Evolutionary conservation across 2,888 invertebrate species (phyloP), one percentile per base, ranked within the genome.

Genomic region (Lasius fuliginosus): DNA sequence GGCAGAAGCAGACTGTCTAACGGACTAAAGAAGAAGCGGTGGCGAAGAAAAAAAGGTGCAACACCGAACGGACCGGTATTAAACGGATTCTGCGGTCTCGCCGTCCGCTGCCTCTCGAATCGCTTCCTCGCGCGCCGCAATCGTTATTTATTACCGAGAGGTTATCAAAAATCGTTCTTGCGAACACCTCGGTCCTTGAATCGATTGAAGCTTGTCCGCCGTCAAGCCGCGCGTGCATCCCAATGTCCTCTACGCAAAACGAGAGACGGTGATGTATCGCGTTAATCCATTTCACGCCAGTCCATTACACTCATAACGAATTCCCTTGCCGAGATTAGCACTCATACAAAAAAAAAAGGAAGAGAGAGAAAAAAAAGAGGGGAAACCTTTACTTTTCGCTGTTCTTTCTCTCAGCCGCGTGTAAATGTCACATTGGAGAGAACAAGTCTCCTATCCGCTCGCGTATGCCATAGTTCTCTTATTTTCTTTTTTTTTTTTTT

Each of bases 381-480:
- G n/a, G 30, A 42, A 71, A 42, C 33, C 58, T 79, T 69, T 79
- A 71, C 58, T 46, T 60, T 69, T 15, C 79, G 58, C 58, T 71
- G 60, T 40, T 79, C 65, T 82, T 79, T 82, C 56, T 56, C 40
- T n/a, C 68, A 15, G 42, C 68, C 53, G 79, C 84, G 53, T 82
- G 87, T 87, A 90, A 88, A 86, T 85, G 88, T 83, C 87, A 85
- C 87, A 67, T 81, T 82, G 73, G 46, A 53, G n/a, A 53, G 49
- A 53, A 58, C 56, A 30, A 5, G 68, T 49, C 64, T 58, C 36
- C 68, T 67, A 40, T 46, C 64, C 75, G 30, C 40, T 69, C 79
- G 74, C 85, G 71, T 82, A 83, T 42, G 71, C 33, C 71, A 73
- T 53, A 33, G 18, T 27, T 56, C 69, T 76, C 8, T 53, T 53